Conservation (phyloP, 2,797 vertebrate species). For the Lateolabrax maculatus region DNA sequence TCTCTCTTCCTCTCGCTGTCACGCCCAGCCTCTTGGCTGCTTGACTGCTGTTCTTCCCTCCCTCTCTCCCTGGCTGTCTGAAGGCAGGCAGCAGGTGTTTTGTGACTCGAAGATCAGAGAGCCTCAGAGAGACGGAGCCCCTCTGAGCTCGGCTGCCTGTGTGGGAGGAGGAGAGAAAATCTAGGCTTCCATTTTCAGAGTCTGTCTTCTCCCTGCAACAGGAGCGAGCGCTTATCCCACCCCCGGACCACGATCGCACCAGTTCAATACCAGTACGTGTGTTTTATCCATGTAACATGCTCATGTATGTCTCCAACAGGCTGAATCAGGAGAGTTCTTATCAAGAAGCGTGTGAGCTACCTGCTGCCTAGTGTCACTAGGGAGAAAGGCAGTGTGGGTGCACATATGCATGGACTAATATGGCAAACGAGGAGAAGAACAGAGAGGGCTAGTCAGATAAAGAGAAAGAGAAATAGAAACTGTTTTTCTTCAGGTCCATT, state of each 20-base stretch:
- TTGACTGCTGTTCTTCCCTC: constrained; percentile 47
- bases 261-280: constrained; percentile 29
- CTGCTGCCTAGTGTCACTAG: constrained; percentile 39
- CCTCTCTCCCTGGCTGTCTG: constrained; percentile 40
- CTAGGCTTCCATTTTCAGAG: constrained; percentile 73
- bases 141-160: constrained; percentile 70
- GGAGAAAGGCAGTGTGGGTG: constrained; percentile 41
- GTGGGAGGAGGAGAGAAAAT: constrained; percentile 77
- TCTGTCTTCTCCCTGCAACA: constrained; percentile 52
- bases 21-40: constrained; percentile 62
- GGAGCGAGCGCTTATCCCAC: constrained; percentile 58
- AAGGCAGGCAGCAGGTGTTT: constrained; percentile 79
- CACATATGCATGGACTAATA: constrained; percentile 44
- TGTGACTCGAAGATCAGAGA: constrained; percentile 78
- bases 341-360: constrained; percentile 23
- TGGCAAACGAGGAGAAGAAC: constrained; percentile 28
- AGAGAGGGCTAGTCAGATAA: neutral
- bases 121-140: constrained; percentile 66
- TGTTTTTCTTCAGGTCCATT: constrained; percentile 24
- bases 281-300: constrained; percentile 33
- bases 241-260: constrained; percentile 47
- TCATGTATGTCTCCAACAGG: constrained; percentile 30
- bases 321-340: constrained; percentile 26
- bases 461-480: constrained; percentile 9
- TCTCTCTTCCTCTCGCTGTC: constrained; percentile 41